Evolutionary conservation across 1,140 invertebrate species (phyloP).

Genomic region (Stenopsyche tienmushanensis): DNA sequence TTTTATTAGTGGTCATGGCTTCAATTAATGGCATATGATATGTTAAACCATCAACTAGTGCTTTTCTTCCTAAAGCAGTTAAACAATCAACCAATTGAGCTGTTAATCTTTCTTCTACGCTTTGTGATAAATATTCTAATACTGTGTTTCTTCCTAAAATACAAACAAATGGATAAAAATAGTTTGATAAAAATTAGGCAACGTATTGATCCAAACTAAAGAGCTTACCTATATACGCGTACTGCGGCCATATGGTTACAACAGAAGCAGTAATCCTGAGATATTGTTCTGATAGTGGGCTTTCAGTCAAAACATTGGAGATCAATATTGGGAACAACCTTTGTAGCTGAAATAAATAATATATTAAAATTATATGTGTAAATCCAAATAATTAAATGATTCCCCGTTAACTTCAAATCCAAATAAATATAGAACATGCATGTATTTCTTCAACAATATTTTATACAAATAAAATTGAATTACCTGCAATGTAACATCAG

Average conservation of each 20-base stretch:
- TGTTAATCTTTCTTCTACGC: conserved; percentile 50
- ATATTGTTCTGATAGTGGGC: conserved; percentile 37
- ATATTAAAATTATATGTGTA: neutral
- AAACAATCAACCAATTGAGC: conserved; percentile 53
- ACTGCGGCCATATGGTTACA: conserved; percentile 36
- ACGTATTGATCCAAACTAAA: neutral
- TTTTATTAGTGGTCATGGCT: conserved; percentile 43
- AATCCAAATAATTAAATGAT: neutral
- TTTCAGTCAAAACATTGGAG: conserved; percentile 37
- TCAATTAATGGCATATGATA: conserved; percentile 50
- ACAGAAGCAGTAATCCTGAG: conserved; percentile 32
- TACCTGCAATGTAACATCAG: conserved; percentile 55
- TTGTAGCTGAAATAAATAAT: conserved; percentile 37
- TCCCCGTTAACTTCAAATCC: neutral
- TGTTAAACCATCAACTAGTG: conserved; percentile 47
- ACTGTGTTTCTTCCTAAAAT: conserved; percentile 52
- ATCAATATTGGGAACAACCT: conserved; percentile 37
- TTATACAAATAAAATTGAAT: conserved; percentile 14
- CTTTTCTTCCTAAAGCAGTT: conserved; percentile 48
- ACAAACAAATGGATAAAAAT: conserved; percentile 4
- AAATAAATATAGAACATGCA: neutral
- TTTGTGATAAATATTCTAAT: conserved; percentile 52
- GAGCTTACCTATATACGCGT: conserved; percentile 37
- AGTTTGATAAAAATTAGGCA: conserved; percentile 2
- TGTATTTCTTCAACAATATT: neutral